These are phyloP conservation scores for Parazoanthus swiftii DNA, from an alignment of 92 coral and sea anemone genomes.

Conservation along the genomic window DNA sequence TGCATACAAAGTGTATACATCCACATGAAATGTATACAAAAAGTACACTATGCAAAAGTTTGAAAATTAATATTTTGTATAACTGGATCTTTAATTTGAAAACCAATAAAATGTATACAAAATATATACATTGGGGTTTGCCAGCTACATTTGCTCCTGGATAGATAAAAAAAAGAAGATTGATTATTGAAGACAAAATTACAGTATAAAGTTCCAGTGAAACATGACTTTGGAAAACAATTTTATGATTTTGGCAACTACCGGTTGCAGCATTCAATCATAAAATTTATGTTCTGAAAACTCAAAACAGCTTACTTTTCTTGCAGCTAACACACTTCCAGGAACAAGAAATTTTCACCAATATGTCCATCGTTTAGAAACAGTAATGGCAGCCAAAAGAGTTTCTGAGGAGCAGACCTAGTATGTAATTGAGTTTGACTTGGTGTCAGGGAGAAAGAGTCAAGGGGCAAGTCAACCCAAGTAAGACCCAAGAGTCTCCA, in stretches of 20 bases:
- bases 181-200: too few species aligned
- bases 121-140: not conserved
- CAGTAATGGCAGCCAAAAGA: constrained; percentile 43
- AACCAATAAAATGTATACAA: not conserved
- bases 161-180: not conserved
- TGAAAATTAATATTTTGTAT: not conserved
- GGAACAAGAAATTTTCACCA: constrained; percentile 49
- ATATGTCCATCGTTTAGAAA: constrained; percentile 42
- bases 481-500: constrained; percentile 28
- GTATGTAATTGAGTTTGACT: constrained; percentile 41
- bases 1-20: not conserved
- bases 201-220: too few species aligned
- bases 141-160: not conserved
- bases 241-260: too few species aligned
- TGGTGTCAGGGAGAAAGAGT: constrained; percentile 38
- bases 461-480: constrained; percentile 15
- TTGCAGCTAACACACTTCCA: constrained; percentile 23
- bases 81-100: not conserved
- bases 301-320: too few species aligned
- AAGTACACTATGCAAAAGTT: not conserved
- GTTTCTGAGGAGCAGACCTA: constrained; percentile 37
- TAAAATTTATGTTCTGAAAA: too few species aligned
- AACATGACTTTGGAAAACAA: too few species aligned
- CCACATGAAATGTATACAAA: not conserved
- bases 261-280: too few species aligned